A percentile compares a stretch with the other conserved stretches of the same genome.
Evolutionary conservation across 2,888 invertebrate genomes (phyloP).

Genomic region (Eledona agricola): DNA sequence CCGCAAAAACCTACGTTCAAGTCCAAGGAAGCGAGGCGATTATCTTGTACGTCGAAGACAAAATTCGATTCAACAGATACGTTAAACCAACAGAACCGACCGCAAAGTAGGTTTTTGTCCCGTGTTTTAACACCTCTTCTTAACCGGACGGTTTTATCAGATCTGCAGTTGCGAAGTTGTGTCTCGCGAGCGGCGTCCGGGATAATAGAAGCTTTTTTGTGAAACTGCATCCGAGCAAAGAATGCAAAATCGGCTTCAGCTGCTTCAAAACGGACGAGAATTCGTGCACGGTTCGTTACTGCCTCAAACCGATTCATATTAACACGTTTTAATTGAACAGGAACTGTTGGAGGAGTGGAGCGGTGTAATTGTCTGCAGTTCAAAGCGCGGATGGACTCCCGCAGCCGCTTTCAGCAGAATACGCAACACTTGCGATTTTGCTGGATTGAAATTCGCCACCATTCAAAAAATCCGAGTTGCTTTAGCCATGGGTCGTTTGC

Average conservation of each 20-base stretch:
- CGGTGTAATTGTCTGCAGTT: constrained; percentile 75
- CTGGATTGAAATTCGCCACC: constrained; percentile 42
- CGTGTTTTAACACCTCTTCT: constrained; percentile 4
- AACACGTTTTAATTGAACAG: not conserved
- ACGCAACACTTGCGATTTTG: constrained; percentile 62
- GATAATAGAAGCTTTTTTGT: constrained; percentile 65
- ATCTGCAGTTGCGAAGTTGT: constrained; percentile 61
- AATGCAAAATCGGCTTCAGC: constrained; percentile 65
- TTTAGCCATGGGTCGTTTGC: constrained; percentile 63
- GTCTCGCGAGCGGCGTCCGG: constrained; percentile 68
- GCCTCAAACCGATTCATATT: not conserved
- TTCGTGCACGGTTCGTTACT: not conserved
- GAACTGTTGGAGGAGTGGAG: constrained; percentile 60
- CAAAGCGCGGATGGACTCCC: constrained; percentile 75
- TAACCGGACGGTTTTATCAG: constrained; percentile 46
- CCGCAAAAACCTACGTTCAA: constrained; percentile 68
- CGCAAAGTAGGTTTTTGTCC: constrained; percentile 52
- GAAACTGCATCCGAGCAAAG: constrained; percentile 63
- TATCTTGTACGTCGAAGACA: constrained; percentile 70
- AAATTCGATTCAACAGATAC: constrained; percentile 69
- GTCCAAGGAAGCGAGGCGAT: constrained; percentile 69
- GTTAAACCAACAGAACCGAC: constrained; percentile 72
- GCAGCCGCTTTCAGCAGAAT: constrained; percentile 68
- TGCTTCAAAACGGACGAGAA: constrained; percentile 63
- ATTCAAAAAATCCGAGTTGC: constrained; percentile 40